phyloP scores from a whole-genome alignment of 2,113 vertebrate species.

The Alaudala cheleensis region DNA sequence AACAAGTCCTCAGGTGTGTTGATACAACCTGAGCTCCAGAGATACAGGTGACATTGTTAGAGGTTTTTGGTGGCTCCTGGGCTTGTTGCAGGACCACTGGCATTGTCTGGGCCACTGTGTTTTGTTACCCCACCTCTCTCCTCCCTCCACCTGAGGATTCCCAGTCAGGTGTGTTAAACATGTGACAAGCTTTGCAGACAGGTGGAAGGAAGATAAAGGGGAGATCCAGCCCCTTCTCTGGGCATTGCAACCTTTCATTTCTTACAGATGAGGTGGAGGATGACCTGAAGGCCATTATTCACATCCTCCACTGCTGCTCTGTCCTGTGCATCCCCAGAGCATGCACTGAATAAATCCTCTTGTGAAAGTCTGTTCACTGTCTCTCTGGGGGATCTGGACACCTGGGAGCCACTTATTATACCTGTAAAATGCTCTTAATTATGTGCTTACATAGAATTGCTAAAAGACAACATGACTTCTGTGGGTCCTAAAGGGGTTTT shows the following conservation, averaged over 20 bases:
- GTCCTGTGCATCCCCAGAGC: constrained; percentile 16
- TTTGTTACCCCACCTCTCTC: background rate
- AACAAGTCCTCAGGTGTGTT: fast-evolving
- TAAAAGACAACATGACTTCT: background rate
- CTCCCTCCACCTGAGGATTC: background rate
- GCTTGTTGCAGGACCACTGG: background rate
- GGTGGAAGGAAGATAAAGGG: background rate
- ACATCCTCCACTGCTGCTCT: background rate
- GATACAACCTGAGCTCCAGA: background rate
- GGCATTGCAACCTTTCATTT: background rate
- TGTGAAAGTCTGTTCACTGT: background rate
- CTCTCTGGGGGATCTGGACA: background rate
- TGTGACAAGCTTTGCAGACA: background rate
- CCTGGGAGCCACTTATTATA: fast-evolving
- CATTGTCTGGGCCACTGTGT: background rate
- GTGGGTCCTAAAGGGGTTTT: background rate
- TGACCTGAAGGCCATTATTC: background rate
- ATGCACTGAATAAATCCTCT: constrained; percentile 56
- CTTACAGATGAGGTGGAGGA: background rate
- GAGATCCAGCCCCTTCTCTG: background rate
- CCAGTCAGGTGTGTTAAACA: background rate
- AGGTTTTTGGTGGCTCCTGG: background rate
- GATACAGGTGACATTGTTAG: background rate
- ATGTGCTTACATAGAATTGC: background rate
- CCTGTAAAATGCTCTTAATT: background rate